Conservation (phyloP, 2,797 vertebrate species). For the Esox lucius region DNA sequence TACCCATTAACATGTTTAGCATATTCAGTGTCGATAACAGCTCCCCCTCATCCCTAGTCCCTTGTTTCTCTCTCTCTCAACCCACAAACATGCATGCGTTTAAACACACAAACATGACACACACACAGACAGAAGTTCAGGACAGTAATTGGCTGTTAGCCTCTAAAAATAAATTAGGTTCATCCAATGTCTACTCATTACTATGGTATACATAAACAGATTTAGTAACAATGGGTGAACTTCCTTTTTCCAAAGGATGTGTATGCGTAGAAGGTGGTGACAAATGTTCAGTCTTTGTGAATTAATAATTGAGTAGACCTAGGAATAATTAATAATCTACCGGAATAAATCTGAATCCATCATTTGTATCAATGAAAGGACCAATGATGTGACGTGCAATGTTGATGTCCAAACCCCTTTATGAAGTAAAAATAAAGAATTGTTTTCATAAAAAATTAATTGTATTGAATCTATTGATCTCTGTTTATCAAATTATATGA, state of each 20-base stretch:
- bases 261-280: too few relatives aligned
- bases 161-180: slow-evolving; percentile 17
- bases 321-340: too few relatives aligned
- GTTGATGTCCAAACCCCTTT: too few relatives aligned
- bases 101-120: background rate
- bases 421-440: too few relatives aligned
- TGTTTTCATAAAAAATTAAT: too few relatives aligned
- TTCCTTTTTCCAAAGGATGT: background rate
- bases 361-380: too few relatives aligned
- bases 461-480: too few relatives aligned
- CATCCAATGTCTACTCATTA: background rate
- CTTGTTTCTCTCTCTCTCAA: background rate
- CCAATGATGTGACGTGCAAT: too few relatives aligned
- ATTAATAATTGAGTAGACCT: too few relatives aligned
- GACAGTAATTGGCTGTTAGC: slow-evolving; percentile 27
- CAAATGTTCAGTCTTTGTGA: too few relatives aligned
- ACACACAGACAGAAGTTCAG: background rate
- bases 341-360: too few relatives aligned
- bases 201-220: background rate
- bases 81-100: background rate
- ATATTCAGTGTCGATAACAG: slow-evolving; percentile 16
- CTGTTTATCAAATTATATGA: too few relatives aligned
- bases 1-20: slow-evolving; percentile 13
- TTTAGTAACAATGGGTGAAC: background rate
- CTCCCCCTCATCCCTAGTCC: slow-evolving; percentile 3